Evolutionary conservation across 2,797 vertebrate genomes (phyloP).

Genomic region (Oreochromis mossambicus): DNA sequence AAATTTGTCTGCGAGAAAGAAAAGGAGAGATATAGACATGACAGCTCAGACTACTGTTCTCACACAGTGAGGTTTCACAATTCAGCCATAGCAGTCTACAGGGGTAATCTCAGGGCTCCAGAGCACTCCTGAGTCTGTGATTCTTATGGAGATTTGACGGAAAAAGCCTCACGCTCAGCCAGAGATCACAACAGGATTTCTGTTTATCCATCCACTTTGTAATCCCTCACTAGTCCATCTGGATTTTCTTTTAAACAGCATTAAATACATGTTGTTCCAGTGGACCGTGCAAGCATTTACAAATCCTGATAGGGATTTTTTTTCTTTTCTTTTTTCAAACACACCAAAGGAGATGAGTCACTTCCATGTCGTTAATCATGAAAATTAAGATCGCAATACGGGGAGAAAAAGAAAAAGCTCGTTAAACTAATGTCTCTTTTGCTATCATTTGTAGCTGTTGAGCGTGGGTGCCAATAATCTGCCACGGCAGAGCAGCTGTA

Average conservation of each 20-base stretch:
- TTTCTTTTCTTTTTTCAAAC: slow-evolving; percentile 5
- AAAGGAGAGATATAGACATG: slow-evolving; percentile 35
- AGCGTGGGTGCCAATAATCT: slow-evolving; percentile 1
- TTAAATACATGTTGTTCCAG: slow-evolving; percentile 36
- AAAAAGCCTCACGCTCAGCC: slow-evolving; percentile 44
- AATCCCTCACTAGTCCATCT: slow-evolving; percentile 24
- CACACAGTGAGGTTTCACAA: slow-evolving; percentile 15
- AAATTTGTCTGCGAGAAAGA: slow-evolving; percentile 44
- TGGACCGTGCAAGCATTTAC: slow-evolving; percentile 10
- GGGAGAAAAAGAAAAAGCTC: not conserved
- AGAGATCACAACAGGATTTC: slow-evolving; percentile 45
- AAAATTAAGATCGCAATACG: not conserved
- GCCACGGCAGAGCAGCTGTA: slow-evolving; percentile 24
- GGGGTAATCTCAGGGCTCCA: not conserved
- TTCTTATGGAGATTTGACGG: slow-evolving; percentile 36
- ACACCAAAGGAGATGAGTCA: slow-evolving; percentile 12
- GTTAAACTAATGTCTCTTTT: not conserved
- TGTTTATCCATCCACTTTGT: slow-evolving; percentile 35
- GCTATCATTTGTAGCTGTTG: not conserved
- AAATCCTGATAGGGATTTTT: slow-evolving; percentile 27
- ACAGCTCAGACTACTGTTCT: slow-evolving; percentile 41
- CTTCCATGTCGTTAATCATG: slow-evolving; percentile 31
- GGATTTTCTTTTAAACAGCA: slow-evolving; percentile 50
- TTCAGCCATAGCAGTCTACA: slow-evolving; percentile 4
- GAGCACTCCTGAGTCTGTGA: not conserved